Evolutionary conservation across 2,797 vertebrate genomes (phyloP), one percentile per base, ranked within the genome.

Genomic region (Eospalax fontanierii): DNA sequence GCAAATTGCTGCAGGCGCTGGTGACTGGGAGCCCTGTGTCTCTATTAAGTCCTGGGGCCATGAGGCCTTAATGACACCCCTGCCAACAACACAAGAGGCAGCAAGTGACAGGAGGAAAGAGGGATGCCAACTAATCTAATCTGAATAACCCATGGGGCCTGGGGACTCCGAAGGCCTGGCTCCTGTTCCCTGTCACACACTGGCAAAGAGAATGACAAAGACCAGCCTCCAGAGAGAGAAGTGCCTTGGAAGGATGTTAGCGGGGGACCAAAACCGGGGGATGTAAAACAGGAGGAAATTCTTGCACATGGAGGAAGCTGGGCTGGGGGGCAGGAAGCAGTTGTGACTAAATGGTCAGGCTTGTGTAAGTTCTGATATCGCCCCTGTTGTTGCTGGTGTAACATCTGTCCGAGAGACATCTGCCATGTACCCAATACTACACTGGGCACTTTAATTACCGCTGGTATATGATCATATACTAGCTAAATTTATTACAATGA

Each of bases 1-100:
- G 57, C 89, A 80, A 28, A 96, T 54, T 70, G 89, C 70, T 65
- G 84, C 78, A 88, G 96, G 95, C 93, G 7, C 46, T 54, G 78
- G 91, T 4, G 1, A 68, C 89, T 9, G 21, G 81, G 73, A 87
- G 57, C 92, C 87, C 90, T 70, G 95, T 87, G 63, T 95, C 86
- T 94, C 90, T 94, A 12, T 94, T 81, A 84, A 82, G 35, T 96
- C 89, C 93, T 87, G 22, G 0, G 94, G 94, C 95, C 73, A 12
- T 61, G 85, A 90, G 93, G 85, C 95, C 93, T 76, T 95, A 90
- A 92, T 96, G 97, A 92, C 73, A 79, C 93, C 91, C 54, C 76
- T 96, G 96, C 95, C 95, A 80, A 73, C 76, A 50, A 7, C n/a
- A 28, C 73, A 79, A 28, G 88, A 91, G 40, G 73, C 71, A 78